These are phyloP conservation scores for Teleogryllus oceanicus DNA, from an alignment of 2,888 invertebrate species.

Conservation along the genomic window DNA sequence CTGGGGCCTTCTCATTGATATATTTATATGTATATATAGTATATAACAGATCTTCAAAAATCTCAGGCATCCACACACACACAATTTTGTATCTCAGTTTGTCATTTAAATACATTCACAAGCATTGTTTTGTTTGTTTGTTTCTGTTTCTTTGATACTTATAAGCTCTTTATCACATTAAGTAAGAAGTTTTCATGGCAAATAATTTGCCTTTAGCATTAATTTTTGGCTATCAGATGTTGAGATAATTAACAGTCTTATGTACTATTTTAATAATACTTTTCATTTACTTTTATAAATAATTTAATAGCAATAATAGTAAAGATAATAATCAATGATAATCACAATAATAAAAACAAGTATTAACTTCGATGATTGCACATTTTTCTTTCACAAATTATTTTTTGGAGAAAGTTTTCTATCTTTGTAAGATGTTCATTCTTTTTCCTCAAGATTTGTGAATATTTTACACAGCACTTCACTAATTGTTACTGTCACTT, in stretches of 20 bases:
- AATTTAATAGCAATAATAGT: neutral
- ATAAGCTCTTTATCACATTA: constrained; percentile 38
- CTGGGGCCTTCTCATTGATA: constrained; percentile 7
- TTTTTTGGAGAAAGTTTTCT: constrained; percentile 23
- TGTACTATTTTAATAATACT: constrained; percentile 29
- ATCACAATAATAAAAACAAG: constrained; percentile 32
- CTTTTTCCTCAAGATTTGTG: neutral
- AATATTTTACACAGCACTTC: neutral
- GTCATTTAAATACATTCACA: constrained; percentile 7
- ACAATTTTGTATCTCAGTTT: constrained; percentile 10
- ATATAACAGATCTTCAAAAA: constrained; percentile 18
- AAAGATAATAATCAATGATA: constrained; percentile 28
- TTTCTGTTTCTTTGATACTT: constrained; percentile 31
- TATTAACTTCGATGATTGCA: constrained; percentile 39
- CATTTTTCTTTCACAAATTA: constrained; percentile 29
- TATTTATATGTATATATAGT: constrained; percentile 18
- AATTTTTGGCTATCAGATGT: constrained; percentile 33
- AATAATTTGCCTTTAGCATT: constrained; percentile 32
- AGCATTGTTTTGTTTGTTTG: constrained; percentile 24
- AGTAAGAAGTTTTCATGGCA: constrained; percentile 36
- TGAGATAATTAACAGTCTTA: constrained; percentile 35
- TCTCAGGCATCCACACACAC: constrained; percentile 18
- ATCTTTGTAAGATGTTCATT: neutral
- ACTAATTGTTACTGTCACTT: constrained; percentile 20
- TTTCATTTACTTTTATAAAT: too few species aligned